A percentile compares a stretch with the other conserved stretches of the same genome.
Conservation (phyloP, 2,888 invertebrate genomes). For the Drosophila demipolita region DNA sequence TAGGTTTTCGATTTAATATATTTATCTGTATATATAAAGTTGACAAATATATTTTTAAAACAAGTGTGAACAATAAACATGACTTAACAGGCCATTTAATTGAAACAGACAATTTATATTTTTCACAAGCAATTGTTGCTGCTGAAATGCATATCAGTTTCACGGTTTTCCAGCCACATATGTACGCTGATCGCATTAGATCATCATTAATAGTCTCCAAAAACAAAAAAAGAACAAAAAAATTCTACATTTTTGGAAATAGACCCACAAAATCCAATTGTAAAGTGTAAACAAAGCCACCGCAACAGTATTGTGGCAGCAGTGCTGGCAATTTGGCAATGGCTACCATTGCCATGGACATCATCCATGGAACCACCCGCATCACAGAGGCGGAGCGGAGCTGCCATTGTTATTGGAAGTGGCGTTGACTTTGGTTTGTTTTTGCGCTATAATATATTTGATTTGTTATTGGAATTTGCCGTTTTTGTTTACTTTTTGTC, state of each 20-base stretch:
- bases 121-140: conserved; percentile 1
- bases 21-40: neutral
- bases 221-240: neutral
- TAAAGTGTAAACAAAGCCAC: conserved; percentile 79
- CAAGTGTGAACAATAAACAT: neutral
- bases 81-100: conserved; percentile 6
- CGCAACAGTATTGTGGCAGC: conserved; percentile 71
- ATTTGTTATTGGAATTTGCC: conserved; percentile 70
- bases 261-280: conserved; percentile 57
- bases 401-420: conserved; percentile 71
- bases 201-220: conserved; percentile 1
- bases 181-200: conserved; percentile 28
- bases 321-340: conserved; percentile 49
- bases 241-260: conserved; percentile 4
- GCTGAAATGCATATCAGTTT: conserved; percentile 28
- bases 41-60: neutral
- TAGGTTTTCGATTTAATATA: neutral
- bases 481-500: conserved; percentile 39
- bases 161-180: neutral
- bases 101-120: neutral
- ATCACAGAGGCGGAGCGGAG: conserved; percentile 22
- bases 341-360: conserved; percentile 5
- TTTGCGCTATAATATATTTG: conserved; percentile 80
- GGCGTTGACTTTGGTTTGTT: conserved; percentile 78
- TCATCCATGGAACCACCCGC: neutral